Conservation (phyloP, 64 coral and sea anemone species). For the Trachythela sp. region DNA sequence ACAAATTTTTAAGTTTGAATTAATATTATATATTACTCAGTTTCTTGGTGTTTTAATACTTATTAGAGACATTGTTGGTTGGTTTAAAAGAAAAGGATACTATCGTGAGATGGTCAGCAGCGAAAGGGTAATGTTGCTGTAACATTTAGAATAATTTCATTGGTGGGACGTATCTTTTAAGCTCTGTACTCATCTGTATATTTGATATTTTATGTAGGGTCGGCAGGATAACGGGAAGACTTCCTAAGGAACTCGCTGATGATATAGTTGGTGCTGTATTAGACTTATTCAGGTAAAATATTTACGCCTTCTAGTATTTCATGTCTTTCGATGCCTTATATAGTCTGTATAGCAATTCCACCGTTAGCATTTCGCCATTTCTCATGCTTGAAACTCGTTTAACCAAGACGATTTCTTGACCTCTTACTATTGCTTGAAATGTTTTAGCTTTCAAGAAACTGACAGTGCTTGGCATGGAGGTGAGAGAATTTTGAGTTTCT, state of each 20-base stretch:
- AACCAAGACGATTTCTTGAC: too few relatives aligned
- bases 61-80: conserved; percentile 66
- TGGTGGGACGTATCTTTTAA: not conserved
- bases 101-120: conserved; percentile 93
- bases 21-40: too few relatives aligned
- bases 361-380: too few relatives aligned
- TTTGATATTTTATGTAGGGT: conserved; percentile 38
- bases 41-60: not conserved
- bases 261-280: conserved; percentile 85
- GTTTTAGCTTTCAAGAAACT: conserved; percentile 68
- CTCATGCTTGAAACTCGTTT: too few relatives aligned
- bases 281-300: conserved; percentile 67
- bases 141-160: not conserved
- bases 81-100: conserved; percentile 92
- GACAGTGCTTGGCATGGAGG: conserved; percentile 97
- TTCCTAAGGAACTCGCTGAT: conserved; percentile 94
- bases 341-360: too few relatives aligned
- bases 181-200: not conserved
- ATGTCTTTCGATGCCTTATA: too few relatives aligned
- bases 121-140: conserved; percentile 64
- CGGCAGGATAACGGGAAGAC: conserved; percentile 85
- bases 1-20: too few relatives aligned
- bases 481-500: not conserved
- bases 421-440: not conserved
- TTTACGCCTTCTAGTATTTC: too few relatives aligned